These are phyloP conservation scores for Coboldia fuscipes DNA, from an alignment of 1,140 invertebrate species.

Conservation along the genomic window DNA sequence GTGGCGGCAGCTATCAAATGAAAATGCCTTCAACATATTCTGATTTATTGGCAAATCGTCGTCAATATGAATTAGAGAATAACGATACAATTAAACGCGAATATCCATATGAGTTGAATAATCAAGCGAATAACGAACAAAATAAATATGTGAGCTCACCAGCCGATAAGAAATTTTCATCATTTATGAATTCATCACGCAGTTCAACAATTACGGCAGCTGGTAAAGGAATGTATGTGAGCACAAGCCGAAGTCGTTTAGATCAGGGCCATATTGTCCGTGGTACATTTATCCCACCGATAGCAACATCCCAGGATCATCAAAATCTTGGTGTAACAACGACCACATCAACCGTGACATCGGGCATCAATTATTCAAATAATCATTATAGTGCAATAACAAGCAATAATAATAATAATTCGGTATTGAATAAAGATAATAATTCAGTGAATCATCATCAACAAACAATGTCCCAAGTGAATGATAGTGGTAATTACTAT, in stretches of 20 bases:
- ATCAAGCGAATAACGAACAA: background rate
- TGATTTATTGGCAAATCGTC: too few species aligned
- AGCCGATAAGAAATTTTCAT: background rate
- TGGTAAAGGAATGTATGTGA: slow-evolving; percentile 67
- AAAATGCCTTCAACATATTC: too few species aligned
- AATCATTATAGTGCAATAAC: slow-evolving; percentile 4
- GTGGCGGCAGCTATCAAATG: too few species aligned
- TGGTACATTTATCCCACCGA: slow-evolving; percentile 68
- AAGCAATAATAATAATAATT: slow-evolving; percentile 3
- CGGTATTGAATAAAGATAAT: background rate
- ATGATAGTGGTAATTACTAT: slow-evolving; percentile 1
- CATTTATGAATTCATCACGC: too few species aligned
- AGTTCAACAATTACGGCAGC: slow-evolving; percentile 35
- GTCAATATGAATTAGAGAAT: too few species aligned
- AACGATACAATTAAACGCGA: too few species aligned
- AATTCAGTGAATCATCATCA: background rate
- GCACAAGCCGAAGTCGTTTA: slow-evolving; percentile 53
- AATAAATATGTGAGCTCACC: background rate
- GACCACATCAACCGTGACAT: slow-evolving; percentile 9
- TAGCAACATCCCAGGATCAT: slow-evolving; percentile 55
- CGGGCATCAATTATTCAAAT: slow-evolving; percentile 3
- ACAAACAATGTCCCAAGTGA: background rate
- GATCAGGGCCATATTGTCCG: slow-evolving; percentile 54
- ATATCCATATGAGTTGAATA: too few species aligned
- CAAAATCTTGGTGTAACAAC: slow-evolving; percentile 27